phyloP scores from a whole-genome alignment of 2,888 invertebrate genomes.

The Caenorhabditis doughertyi region DNA sequence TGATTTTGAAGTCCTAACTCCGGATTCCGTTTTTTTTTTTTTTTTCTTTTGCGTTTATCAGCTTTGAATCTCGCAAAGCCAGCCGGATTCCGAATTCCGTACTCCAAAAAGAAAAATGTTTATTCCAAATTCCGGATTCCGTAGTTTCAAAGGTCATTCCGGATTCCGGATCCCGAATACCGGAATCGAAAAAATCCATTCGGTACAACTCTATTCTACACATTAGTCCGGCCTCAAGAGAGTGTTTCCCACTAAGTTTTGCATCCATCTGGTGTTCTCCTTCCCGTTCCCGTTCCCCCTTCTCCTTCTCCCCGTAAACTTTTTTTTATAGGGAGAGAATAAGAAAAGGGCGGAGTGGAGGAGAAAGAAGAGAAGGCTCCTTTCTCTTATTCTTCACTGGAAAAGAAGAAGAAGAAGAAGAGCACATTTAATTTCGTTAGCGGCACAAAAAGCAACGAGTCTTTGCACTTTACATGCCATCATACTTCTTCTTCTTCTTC shows the following conservation, averaged over 20 bases:
- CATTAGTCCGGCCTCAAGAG: no score
- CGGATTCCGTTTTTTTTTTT: no score
- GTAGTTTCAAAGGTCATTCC: no score
- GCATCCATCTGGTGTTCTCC: constrained; percentile 39
- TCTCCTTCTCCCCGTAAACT: background rate
- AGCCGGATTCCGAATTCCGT: no score
- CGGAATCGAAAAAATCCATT: no score
- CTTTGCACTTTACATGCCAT: constrained; percentile 63
- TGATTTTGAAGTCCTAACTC: no score
- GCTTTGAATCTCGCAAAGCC: no score
- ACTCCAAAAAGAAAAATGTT: no score
- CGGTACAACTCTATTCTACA: no score
- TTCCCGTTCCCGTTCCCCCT: background rate
- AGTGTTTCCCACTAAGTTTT: background rate
- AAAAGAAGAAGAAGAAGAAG: constrained; percentile 30
- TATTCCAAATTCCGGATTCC: no score
- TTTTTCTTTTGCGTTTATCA: no score
- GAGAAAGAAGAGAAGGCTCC: constrained; percentile 10
- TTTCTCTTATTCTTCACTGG: background rate
- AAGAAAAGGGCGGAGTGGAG: constrained; percentile 13
- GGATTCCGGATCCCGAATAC: no score
- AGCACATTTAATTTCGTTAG: constrained; percentile 61
- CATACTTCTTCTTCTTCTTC: constrained; percentile 41
- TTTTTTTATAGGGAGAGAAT: constrained; percentile 25
- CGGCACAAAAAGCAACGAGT: constrained; percentile 56